phyloP scores from a whole-genome alignment of 1,140 invertebrate genomes.

The Probaryconus sp. region DNA sequence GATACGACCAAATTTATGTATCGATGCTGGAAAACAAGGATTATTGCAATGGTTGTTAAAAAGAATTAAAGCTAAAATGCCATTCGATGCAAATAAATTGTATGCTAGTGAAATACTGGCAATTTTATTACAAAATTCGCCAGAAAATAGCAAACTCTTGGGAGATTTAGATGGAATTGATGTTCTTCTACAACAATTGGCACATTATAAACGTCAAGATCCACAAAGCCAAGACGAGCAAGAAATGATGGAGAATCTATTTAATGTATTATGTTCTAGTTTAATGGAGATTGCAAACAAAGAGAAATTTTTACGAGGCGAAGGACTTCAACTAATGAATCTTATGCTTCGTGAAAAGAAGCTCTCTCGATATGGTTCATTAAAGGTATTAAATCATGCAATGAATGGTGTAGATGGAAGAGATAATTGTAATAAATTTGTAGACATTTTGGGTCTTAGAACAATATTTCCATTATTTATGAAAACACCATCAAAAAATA shows the following conservation, averaged over 20 bases:
- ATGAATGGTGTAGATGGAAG: conserved; percentile 94
- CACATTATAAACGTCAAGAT: conserved; percentile 97
- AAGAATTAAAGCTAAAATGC: conserved; percentile 89
- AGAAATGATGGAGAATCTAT: conserved; percentile 99
- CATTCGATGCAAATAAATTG: conserved; percentile 97
- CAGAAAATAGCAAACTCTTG: conserved; percentile 88
- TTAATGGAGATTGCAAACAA: conserved; percentile 93
- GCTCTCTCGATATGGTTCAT: conserved; percentile 95
- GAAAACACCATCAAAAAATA: conserved; percentile 95
- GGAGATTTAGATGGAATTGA: conserved; percentile 98
- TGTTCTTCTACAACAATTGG: conserved; percentile 95
- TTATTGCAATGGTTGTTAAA: conserved; percentile 95
- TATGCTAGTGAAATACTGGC: conserved; percentile 98
- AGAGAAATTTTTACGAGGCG: conserved; percentile 94
- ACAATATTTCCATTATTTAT: conserved; percentile 99
- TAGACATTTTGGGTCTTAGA: conserved; percentile 97
- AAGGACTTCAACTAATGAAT: conserved; percentile 97
- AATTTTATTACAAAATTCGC: conserved; percentile 94
- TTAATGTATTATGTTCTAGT: conserved; percentile 96
- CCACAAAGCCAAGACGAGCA: conserved; percentile 93
- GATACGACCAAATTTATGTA: conserved; percentile 89
- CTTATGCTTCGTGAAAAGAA: conserved; percentile 99
- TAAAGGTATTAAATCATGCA: conserved; percentile 93
- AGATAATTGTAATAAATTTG: conserved; percentile 98
- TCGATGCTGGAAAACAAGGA: conserved; percentile 92